phyloP scores from a whole-genome alignment of 2,888 invertebrate genomes.

The Papilio protenor region DNA sequence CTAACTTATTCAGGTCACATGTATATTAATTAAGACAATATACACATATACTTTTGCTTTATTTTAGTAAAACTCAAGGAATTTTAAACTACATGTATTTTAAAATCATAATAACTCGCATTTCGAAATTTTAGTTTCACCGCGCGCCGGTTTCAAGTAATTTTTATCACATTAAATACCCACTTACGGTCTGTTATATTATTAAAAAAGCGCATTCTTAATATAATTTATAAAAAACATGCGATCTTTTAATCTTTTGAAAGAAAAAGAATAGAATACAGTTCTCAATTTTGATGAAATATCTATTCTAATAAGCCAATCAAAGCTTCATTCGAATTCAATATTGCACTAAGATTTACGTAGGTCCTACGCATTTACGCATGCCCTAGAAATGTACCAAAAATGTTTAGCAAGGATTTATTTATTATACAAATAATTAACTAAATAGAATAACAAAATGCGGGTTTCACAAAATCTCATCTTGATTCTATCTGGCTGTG shows the following conservation, averaged over 20 bases:
- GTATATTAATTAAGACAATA: not conserved
- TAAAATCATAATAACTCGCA: too few relatives aligned
- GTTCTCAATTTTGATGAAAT: not conserved
- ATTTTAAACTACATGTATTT: not conserved
- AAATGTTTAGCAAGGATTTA: too few relatives aligned
- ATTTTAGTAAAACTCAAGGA: not conserved
- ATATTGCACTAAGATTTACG: not conserved
- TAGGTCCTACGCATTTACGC: too few relatives aligned
- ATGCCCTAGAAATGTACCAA: not conserved
- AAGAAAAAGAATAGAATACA: not conserved
- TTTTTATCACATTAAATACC: not conserved
- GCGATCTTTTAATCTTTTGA: not conserved
- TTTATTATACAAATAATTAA: not conserved
- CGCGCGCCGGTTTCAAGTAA: not conserved
- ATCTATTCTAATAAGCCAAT: not conserved
- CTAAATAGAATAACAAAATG: not conserved
- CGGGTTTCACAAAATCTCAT: slow-evolving; percentile 25
- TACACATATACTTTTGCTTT: not conserved
- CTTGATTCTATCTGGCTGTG: slow-evolving; percentile 50
- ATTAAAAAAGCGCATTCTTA: not conserved
- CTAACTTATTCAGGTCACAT: too few relatives aligned
- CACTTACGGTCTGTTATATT: not conserved
- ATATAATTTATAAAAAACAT: not conserved
- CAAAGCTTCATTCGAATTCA: too few relatives aligned
- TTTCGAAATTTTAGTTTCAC: not conserved